These are phyloP conservation scores for Drosophila birchii DNA, from an alignment of 2,888 invertebrate species.

Conservation along the genomic window DNA sequence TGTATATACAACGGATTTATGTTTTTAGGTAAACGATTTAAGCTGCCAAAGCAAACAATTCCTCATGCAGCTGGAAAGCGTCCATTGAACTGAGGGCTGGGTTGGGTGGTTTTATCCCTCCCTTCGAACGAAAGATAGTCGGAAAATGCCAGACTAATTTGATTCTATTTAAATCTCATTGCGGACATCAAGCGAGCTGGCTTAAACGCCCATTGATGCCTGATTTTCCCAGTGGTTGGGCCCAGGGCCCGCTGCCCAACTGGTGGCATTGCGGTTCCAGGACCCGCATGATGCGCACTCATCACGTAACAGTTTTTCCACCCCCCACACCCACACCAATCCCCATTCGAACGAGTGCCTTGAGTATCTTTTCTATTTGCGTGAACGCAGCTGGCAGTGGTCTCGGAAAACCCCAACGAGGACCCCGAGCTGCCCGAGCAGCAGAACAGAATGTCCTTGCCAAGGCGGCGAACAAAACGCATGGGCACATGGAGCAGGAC, in stretches of 20 bases:
- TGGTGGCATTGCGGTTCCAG: conserved; percentile 28
- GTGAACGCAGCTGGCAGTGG: conserved; percentile 71
- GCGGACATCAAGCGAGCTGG: conserved; percentile 77
- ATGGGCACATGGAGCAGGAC: conserved; percentile 31
- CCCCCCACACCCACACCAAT: not conserved
- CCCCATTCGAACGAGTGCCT: conserved; percentile 71
- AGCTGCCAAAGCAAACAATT: conserved; percentile 74
- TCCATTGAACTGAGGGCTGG: conserved; percentile 60
- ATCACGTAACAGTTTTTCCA: conserved; percentile 70
- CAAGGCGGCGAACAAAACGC: conserved; percentile 24
- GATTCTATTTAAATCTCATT: conserved; percentile 82
- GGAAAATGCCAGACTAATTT: conserved; percentile 77
- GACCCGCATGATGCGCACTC: conserved; percentile 72
- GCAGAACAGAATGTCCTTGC: conserved; percentile 50
- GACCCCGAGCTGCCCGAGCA: conserved; percentile 3
- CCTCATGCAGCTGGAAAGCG: conserved; percentile 57
- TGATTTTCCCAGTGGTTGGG: conserved; percentile 55
- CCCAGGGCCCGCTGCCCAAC: not conserved
- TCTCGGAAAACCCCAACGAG: conserved; percentile 1
- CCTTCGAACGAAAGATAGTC: conserved; percentile 51
- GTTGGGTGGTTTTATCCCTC: not conserved
- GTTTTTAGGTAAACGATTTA: conserved; percentile 76
- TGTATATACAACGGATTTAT: conserved; percentile 72
- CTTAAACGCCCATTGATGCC: conserved; percentile 77
- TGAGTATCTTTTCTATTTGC: conserved; percentile 78